Evolutionary conservation across 2,113 vertebrate genomes (phyloP).

Genomic region (Gallinago paraguaiae): DNA sequence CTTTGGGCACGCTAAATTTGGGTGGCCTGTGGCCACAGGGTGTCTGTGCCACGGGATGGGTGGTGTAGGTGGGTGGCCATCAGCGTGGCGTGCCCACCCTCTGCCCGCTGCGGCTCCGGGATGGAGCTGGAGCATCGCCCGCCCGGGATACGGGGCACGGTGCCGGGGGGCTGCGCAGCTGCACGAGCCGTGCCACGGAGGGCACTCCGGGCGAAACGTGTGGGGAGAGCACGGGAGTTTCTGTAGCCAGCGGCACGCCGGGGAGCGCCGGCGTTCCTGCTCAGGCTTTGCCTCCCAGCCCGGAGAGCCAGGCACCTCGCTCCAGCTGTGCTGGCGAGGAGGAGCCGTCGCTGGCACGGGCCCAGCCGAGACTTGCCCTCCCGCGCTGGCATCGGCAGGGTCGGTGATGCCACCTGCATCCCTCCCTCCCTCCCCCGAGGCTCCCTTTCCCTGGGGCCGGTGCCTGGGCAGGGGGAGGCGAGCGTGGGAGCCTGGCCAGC

Average conservation of each 20-base stretch:
- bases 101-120: fast-evolving
- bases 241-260: background rate
- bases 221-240: constrained; percentile 30
- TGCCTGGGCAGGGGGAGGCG: background rate
- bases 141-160: background rate
- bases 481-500: constrained; percentile 20
- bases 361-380: constrained; percentile 13
- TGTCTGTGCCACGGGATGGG: fast-evolving
- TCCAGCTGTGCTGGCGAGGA: constrained; percentile 29
- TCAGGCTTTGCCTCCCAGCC: background rate
- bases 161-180: background rate
- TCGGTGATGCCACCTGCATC: background rate
- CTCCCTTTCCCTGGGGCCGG: background rate
- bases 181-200: background rate
- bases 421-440: background rate
- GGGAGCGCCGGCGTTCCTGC: fast-evolving
- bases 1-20: background rate
- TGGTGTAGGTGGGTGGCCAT: fast-evolving
- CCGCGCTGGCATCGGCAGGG: background rate
- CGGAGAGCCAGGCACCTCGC: background rate
- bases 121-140: background rate
- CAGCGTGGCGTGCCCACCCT: background rate
- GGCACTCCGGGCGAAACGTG: background rate
- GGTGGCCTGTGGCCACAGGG: fast-evolving
- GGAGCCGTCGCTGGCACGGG: background rate